These are phyloP conservation scores for Oreochromis niloticus DNA, from an alignment of 2,113 vertebrate species.

Conservation along the genomic window DNA sequence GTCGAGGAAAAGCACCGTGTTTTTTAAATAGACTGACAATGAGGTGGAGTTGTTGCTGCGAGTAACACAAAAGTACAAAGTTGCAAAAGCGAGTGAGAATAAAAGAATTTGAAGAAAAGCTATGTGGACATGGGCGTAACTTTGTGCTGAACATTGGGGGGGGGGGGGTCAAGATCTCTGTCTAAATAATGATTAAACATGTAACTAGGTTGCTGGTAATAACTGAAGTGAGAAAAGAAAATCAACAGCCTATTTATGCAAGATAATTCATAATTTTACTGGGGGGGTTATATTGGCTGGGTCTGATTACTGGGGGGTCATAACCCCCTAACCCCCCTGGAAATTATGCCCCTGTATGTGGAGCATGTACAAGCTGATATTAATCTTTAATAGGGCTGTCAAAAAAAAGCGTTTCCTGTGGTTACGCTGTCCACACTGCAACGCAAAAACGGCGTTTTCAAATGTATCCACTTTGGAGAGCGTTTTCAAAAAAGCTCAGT, in stretches of 20 bases:
- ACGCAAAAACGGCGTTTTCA: background rate
- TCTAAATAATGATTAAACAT: background rate
- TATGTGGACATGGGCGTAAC: background rate
- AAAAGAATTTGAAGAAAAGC: background rate
- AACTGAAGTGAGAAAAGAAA: background rate
- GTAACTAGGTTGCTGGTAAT: background rate
- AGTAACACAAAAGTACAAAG: background rate
- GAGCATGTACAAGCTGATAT: background rate
- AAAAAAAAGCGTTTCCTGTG: background rate
- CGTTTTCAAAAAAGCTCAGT: background rate
- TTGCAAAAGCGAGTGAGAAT: background rate
- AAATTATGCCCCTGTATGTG: too few relatives aligned
- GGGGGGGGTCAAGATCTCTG: background rate
- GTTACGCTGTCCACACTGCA: background rate
- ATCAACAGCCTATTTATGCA: background rate
- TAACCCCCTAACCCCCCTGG: too few relatives aligned
- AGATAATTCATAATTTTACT: background rate
- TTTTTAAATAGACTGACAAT: background rate
- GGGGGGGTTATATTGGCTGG: background rate
- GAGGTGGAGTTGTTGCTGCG: background rate
- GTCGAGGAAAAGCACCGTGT: rapidly evolving
- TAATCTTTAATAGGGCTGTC: background rate
- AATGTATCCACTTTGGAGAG: background rate
- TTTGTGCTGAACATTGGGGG: background rate
- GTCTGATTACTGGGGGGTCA: too few relatives aligned